Conservation (phyloP, 1,140 invertebrate species). For the Drosophila yakuba region DNA sequence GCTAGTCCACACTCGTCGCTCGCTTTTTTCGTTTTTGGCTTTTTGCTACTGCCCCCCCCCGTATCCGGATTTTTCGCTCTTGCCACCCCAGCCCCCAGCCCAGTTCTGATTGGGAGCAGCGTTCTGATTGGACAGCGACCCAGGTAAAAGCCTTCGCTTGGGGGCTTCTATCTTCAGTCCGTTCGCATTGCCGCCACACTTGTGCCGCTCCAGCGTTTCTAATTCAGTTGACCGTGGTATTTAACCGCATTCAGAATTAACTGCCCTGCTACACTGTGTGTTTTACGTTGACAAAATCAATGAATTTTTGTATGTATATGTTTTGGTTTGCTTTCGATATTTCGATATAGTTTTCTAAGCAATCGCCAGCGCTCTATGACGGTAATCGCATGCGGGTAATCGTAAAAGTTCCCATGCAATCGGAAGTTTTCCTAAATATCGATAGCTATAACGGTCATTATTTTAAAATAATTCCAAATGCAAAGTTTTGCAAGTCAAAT, state of each 20-base stretch:
- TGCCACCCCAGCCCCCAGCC: conserved; percentile 11
- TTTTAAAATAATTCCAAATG: too few relatives aligned
- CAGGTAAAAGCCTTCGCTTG: conserved; percentile 29
- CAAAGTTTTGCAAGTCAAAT: too few relatives aligned
- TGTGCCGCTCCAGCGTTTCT: conserved; percentile 50
- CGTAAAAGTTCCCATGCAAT: too few relatives aligned
- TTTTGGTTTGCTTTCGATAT: conserved; percentile 9
- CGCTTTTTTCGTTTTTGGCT: conserved; percentile 25
- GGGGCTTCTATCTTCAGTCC: conserved; percentile 21
- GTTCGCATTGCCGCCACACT: conserved; percentile 36
- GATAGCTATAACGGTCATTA: too few relatives aligned
- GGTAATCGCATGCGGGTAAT: too few relatives aligned
- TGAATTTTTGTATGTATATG: conserved; percentile 80
- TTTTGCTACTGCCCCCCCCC: conserved; percentile 7
- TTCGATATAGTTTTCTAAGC: not conserved
- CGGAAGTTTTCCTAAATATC: too few relatives aligned
- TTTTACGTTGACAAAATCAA: conserved; percentile 84
- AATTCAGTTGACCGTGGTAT: conserved; percentile 46
- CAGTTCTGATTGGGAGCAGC: conserved; percentile 70
- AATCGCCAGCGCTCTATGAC: too few relatives aligned
- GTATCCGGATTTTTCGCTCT: conserved; percentile 32
- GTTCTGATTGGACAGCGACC: conserved; percentile 61
- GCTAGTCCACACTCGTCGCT: conserved; percentile 29
- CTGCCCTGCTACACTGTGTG: conserved; percentile 54
- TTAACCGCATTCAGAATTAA: conserved; percentile 49